Conservation (phyloP, 1,140 invertebrate genomes). For the Portunus trituberculatus region DNA sequence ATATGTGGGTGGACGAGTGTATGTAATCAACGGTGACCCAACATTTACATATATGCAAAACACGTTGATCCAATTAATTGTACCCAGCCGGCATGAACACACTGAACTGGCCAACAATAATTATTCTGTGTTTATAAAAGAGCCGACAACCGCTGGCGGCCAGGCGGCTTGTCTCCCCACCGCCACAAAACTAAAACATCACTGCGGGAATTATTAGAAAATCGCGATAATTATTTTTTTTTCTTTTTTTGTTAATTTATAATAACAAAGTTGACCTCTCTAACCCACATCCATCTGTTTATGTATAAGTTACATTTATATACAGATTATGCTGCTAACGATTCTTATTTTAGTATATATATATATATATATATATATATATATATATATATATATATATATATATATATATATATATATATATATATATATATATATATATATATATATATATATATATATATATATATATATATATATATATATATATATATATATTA, state of each 20-base stretch:
- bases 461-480: constrained; percentile 33
- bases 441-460: constrained; percentile 38
- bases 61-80: constrained; percentile 22
- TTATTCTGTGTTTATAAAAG: constrained; percentile 7
- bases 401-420: constrained; percentile 38
- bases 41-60: constrained; percentile 24
- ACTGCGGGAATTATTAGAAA: neutral
- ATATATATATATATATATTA: constrained; percentile 32
- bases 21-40: constrained; percentile 20
- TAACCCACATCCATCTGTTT: no score
- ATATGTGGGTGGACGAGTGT: constrained; percentile 6
- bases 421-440: constrained; percentile 38
- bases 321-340: no score
- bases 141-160: neutral
- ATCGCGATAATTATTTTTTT: neutral
- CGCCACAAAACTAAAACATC: constrained; percentile 5
- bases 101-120: constrained; percentile 22
- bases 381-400: neutral
- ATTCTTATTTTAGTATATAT: no score
- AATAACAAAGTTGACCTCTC: no score
- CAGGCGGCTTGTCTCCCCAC: neutral
- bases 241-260: no score
- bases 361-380: no score
- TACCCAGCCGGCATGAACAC: constrained; percentile 18
- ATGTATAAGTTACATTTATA: neutral